phyloP scores from a whole-genome alignment of 2,113 vertebrate species.

The Bagarius yarrelli region DNA sequence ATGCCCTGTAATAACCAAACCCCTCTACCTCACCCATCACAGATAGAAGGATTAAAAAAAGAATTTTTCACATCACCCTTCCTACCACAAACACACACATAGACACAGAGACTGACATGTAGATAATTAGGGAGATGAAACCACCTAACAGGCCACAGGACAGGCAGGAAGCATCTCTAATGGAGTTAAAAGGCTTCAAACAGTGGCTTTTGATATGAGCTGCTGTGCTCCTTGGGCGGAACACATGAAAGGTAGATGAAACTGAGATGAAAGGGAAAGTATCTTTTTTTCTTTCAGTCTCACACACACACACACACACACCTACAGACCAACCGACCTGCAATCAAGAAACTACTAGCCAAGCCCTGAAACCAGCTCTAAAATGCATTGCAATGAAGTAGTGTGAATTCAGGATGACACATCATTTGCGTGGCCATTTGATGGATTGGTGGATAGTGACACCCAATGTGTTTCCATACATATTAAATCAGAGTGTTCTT shows the following conservation, averaged over 20 bases:
- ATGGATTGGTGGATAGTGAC: background rate
- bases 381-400: background rate
- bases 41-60: constrained; percentile 32
- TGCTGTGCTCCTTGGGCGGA: constrained; percentile 20
- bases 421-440: background rate
- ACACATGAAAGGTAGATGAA: constrained; percentile 48
- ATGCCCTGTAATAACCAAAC: constrained; percentile 8
- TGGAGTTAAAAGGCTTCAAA: constrained; percentile 58
- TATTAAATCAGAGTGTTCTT: constrained; percentile 16
- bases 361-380: background rate
- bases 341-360: constrained; percentile 13
- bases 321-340: constrained; percentile 3
- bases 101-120: constrained; percentile 19
- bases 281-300: constrained; percentile 15
- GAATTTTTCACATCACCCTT: constrained; percentile 29
- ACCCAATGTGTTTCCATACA: background rate
- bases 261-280: constrained; percentile 51
- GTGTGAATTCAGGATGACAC: background rate
- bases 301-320: constrained; percentile 8
- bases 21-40: constrained; percentile 25
- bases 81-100: constrained; percentile 17
- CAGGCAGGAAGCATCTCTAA: constrained; percentile 59
- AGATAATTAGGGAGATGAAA: constrained; percentile 49
- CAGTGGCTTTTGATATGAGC: constrained; percentile 46
- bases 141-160: constrained; percentile 37